Conservation (phyloP, 2,113 vertebrate genomes). For the Cavia porcellus region DNA sequence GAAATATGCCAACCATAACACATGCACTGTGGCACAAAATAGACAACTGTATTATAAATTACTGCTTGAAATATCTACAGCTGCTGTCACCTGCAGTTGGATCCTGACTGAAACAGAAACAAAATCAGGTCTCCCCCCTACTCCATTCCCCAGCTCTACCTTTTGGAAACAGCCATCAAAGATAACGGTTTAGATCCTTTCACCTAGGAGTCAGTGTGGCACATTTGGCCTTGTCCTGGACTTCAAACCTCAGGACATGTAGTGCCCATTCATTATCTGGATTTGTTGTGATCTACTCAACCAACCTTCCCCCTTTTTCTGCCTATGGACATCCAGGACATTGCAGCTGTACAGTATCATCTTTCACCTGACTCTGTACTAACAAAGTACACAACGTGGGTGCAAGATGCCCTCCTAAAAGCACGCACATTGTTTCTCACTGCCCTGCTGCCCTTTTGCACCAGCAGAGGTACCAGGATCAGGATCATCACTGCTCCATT, state of each 20-base stretch:
- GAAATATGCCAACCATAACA: background rate
- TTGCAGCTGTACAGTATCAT: background rate
- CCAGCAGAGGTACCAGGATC: rapidly evolving
- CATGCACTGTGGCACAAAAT: background rate
- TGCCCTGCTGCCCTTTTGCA: background rate
- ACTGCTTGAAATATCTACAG: background rate
- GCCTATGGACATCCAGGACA: background rate
- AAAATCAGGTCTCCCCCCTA: background rate
- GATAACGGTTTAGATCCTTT: background rate
- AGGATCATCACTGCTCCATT: rapidly evolving
- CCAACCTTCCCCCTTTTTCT: background rate
- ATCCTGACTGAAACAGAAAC: background rate
- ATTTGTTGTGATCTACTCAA: background rate
- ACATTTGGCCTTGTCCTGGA: too few relatives aligned
- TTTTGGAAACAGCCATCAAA: background rate
- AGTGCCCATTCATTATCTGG: too few relatives aligned
- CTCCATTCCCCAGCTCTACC: background rate
- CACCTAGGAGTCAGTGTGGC: too few relatives aligned
- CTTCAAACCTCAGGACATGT: too few relatives aligned
- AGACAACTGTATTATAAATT: background rate
- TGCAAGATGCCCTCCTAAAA: background rate
- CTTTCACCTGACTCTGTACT: background rate
- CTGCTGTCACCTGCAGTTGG: background rate
- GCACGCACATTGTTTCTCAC: rapidly evolving
- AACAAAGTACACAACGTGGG: background rate